Evolutionary conservation across 2,113 vertebrate genomes (phyloP).

Genomic region (Lota lota): DNA sequence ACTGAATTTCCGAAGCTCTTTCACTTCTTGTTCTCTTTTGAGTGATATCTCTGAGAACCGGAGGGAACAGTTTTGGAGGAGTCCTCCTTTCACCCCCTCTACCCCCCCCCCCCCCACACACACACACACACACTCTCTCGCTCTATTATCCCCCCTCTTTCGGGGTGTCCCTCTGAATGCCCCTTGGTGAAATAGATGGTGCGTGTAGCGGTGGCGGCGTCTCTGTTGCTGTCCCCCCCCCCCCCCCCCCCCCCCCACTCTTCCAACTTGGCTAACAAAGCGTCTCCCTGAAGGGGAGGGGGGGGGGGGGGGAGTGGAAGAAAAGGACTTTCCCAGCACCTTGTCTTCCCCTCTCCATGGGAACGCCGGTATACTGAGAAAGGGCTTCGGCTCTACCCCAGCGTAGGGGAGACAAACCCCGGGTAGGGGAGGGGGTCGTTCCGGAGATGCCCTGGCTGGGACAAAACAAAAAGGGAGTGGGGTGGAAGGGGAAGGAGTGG

Average conservation of each 20-base stretch:
- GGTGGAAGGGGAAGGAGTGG: too few species aligned
- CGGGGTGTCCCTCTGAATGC: conserved; percentile 78
- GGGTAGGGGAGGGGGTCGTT: conserved; percentile 14
- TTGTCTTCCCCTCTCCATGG: conserved; percentile 86
- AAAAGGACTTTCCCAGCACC: conserved; percentile 82
- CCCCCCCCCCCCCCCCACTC: conserved; percentile 67
- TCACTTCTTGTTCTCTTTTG: conserved; percentile 58
- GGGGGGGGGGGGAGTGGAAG: conserved; percentile 57
- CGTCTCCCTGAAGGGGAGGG: conserved; percentile 82
- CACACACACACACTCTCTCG: conserved; percentile 31
- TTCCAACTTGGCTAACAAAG: conserved; percentile 92
- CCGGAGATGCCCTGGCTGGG: too few species aligned
- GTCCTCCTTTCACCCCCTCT: conserved; percentile 25
- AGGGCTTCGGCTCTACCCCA: too few species aligned
- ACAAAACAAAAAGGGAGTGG: too few species aligned
- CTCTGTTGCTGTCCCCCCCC: conserved; percentile 87
- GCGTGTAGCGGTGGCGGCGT: conserved; percentile 49
- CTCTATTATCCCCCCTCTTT: conserved; percentile 56
- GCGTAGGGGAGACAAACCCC: background rate
- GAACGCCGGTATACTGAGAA: conserved; percentile 69
- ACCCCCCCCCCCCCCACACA: conserved; percentile 8
- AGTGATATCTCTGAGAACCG: conserved; percentile 63
- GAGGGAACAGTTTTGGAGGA: conserved; percentile 44
- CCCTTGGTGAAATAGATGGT: conserved; percentile 76
- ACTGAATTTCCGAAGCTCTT: background rate